Evolutionary conservation across 1,140 invertebrate species (phyloP).

Genomic region (Pinna nobilis): DNA sequence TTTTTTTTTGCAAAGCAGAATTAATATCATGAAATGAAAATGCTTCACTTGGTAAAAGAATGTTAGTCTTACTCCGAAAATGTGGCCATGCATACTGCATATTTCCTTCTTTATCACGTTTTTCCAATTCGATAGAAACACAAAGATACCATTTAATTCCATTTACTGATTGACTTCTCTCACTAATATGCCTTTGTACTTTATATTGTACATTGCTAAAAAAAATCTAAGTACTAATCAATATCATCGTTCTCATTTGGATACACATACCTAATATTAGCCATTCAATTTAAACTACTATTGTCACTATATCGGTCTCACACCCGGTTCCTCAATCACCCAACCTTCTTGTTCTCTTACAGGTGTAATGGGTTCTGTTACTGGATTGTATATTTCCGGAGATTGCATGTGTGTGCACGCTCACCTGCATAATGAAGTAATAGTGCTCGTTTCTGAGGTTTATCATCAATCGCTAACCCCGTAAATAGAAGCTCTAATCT

Average conservation of each 20-base stretch:
- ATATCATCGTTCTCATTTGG: background rate
- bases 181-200: conserved; percentile 5
- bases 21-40: background rate
- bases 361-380: no score
- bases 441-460: no score
- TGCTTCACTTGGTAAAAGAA: background rate
- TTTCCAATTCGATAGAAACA: background rate
- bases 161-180: background rate
- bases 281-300: background rate
- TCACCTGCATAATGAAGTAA: no score
- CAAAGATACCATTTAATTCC: conserved; percentile 17
- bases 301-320: background rate
- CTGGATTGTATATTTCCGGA: background rate
- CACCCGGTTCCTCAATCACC: background rate
- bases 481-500: no score
- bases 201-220: conserved; percentile 3
- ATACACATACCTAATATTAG: background rate
- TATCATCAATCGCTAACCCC: no score
- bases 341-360: background rate
- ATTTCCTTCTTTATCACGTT: background rate
- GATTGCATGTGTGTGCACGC: background rate
- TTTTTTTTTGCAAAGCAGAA: conserved; percentile 1
- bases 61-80: conserved; percentile 3
- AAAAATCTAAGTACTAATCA: conserved; percentile 1
- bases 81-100: background rate